phyloP scores from a whole-genome alignment of 2,888 invertebrate genomes.

The Nycteola revayana region DNA sequence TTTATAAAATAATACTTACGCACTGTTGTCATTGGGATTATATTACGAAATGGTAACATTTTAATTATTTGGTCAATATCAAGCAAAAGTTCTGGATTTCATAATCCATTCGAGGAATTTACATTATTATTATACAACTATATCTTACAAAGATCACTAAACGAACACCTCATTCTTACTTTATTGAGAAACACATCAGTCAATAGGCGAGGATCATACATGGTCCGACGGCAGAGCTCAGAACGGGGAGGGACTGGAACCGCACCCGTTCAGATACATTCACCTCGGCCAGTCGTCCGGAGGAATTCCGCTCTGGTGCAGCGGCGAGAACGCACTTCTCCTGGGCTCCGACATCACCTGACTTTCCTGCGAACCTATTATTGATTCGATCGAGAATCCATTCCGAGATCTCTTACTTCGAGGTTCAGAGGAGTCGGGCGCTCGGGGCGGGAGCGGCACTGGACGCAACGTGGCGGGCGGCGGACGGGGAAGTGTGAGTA shows the following conservation, averaged over 20 bases:
- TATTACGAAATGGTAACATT: constrained; percentile 15
- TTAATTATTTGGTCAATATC: constrained; percentile 17
- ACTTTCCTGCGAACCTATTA: constrained; percentile 76
- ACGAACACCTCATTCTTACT: constrained; percentile 32
- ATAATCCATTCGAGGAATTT: constrained; percentile 12
- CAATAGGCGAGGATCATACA: constrained; percentile 30
- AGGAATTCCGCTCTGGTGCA: constrained; percentile 67
- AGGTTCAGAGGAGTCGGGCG: constrained; percentile 70
- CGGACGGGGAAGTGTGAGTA: constrained; percentile 78
- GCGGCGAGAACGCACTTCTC: constrained; percentile 85
- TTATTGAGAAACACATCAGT: constrained; percentile 40
- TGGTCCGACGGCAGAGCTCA: constrained; percentile 46
- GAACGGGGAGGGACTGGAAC: constrained; percentile 53
- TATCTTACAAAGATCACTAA: constrained; percentile 27
- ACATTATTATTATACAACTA: constrained; percentile 24
- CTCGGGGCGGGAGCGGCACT: constrained; percentile 77
- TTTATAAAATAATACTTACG: too few relatives aligned
- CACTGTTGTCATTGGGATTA: too few relatives aligned
- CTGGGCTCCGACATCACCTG: constrained; percentile 54
- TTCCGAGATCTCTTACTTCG: constrained; percentile 79
- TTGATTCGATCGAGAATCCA: constrained; percentile 84
- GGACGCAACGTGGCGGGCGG: constrained; percentile 85
- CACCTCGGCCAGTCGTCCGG: constrained; percentile 86
- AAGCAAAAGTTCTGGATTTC: constrained; percentile 11
- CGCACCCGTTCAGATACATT: constrained; percentile 70